A percentile compares a stretch with the other conserved stretches of the same genome.
Conservation (phyloP, 1,140 invertebrate species). For the Cherax destructor region DNA sequence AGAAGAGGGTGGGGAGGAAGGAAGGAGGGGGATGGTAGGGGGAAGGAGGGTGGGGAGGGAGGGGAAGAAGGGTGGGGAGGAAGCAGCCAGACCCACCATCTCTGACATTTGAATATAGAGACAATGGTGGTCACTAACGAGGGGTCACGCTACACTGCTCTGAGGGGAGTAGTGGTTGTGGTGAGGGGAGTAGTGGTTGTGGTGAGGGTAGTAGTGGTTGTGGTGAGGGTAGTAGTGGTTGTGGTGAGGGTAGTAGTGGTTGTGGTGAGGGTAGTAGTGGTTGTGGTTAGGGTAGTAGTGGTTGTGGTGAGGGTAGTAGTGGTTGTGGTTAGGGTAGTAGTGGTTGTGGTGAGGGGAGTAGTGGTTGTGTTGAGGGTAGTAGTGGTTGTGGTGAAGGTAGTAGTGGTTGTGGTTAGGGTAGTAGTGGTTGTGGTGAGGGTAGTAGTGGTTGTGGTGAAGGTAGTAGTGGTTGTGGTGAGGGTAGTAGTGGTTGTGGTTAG, state of each 20-base stretch:
- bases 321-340: too few species aligned
- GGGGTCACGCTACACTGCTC: neutral
- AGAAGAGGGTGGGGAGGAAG: neutral
- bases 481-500: neutral
- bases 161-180: neutral
- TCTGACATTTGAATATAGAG: conserved; percentile 9
- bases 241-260: neutral
- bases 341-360: too few species aligned
- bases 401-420: neutral
- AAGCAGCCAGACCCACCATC: neutral
- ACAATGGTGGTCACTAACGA: conserved; percentile 12
- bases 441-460: neutral
- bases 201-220: neutral
- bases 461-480: neutral
- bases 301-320: neutral
- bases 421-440: neutral
- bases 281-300: neutral
- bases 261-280: neutral
- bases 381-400: neutral
- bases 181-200: neutral
- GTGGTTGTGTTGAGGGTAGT: neutral
- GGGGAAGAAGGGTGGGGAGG: neutral
- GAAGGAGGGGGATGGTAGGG: too few species aligned
- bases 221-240: too few species aligned
- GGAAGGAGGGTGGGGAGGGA: neutral